phyloP scores from a whole-genome alignment of 92 coral and sea anemone species.

The Porites divaricata region DNA sequence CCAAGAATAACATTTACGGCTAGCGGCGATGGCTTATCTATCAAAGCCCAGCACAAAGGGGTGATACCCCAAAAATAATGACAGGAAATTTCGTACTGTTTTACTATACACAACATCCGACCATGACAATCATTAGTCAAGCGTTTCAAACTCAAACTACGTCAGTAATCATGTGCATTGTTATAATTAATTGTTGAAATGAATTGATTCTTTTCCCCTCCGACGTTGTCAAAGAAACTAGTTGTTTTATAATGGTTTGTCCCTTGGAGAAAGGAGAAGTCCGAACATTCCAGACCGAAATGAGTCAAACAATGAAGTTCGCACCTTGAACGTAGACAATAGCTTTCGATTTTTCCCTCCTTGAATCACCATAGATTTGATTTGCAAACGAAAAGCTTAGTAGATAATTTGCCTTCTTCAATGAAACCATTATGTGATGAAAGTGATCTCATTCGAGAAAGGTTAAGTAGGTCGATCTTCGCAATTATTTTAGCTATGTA shows the following conservation, averaged over 20 bases:
- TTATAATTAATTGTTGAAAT: neutral
- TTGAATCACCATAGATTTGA: conserved; percentile 18
- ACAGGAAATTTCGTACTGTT: conserved; percentile 31
- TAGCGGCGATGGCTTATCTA: conserved; percentile 3
- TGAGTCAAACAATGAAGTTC: conserved; percentile 14
- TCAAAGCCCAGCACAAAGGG: neutral
- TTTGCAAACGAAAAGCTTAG: conserved; percentile 47
- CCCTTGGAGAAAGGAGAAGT: neutral
- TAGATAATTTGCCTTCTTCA: conserved; percentile 40
- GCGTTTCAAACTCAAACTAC: neutral
- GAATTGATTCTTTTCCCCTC: neutral
- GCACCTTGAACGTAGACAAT: conserved; percentile 35
- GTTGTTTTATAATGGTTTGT: neutral
- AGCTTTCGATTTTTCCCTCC: neutral
- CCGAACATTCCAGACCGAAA: conserved; percentile 29
- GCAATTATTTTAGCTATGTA: neutral
- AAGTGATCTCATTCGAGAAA: conserved; percentile 24
- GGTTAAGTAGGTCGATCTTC: conserved; percentile 30
- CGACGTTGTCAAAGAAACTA: neutral
- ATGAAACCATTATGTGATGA: conserved; percentile 51
- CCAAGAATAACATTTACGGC: neutral
- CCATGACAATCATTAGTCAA: conserved; percentile 4
- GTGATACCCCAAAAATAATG: neutral
- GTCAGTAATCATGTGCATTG: neutral
- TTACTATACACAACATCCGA: conserved; percentile 5